Percentiles rank a stretch among this genome's conserved stretches.
These are phyloP conservation scores for Priocnemis perturbator DNA, from an alignment of 2,888 invertebrate species.

Conservation along the genomic window DNA sequence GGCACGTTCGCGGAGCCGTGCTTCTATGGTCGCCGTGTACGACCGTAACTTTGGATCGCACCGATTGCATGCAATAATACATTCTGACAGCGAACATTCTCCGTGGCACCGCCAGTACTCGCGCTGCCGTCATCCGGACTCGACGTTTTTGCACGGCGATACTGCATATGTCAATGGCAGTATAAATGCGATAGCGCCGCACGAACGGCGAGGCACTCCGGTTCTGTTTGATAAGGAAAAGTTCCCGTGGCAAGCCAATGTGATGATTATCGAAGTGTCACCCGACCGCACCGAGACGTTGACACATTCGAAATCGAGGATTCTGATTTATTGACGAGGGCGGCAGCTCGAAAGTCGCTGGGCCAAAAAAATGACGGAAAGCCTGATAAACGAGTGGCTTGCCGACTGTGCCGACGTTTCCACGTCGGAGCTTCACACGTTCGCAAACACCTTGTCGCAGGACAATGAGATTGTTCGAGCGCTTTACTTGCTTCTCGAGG, in stretches of 20 bases:
- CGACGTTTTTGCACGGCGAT: too few relatives aligned
- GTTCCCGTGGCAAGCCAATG: slow-evolving; percentile 12
- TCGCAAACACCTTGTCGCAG: slow-evolving; percentile 86
- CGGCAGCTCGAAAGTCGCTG: slow-evolving; percentile 12
- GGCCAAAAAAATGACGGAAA: slow-evolving; percentile 76
- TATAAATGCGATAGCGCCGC: too few relatives aligned
- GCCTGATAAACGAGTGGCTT: slow-evolving; percentile 86
- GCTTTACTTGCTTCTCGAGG: slow-evolving; percentile 86
- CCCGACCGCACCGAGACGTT: slow-evolving; percentile 20
- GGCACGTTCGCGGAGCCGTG: too few relatives aligned
- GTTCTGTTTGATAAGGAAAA: too few relatives aligned
- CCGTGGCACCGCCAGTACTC: too few relatives aligned
- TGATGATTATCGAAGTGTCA: slow-evolving; percentile 34
- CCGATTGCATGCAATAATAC: too few relatives aligned
- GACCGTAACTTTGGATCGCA: too few relatives aligned
- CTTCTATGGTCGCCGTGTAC: too few relatives aligned
- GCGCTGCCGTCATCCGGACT: too few relatives aligned
- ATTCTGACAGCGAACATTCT: too few relatives aligned
- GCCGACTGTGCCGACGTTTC: slow-evolving; percentile 86
- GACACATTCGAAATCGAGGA: slow-evolving; percentile 33
- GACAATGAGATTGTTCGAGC: slow-evolving; percentile 90
- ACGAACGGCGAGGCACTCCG: not conserved
- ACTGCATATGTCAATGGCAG: too few relatives aligned
- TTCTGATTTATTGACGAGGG: slow-evolving; percentile 51
- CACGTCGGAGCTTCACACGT: slow-evolving; percentile 85